Evolutionary conservation across 2,797 vertebrate genomes (phyloP).

Genomic region (Poliocrania exsul): DNA sequence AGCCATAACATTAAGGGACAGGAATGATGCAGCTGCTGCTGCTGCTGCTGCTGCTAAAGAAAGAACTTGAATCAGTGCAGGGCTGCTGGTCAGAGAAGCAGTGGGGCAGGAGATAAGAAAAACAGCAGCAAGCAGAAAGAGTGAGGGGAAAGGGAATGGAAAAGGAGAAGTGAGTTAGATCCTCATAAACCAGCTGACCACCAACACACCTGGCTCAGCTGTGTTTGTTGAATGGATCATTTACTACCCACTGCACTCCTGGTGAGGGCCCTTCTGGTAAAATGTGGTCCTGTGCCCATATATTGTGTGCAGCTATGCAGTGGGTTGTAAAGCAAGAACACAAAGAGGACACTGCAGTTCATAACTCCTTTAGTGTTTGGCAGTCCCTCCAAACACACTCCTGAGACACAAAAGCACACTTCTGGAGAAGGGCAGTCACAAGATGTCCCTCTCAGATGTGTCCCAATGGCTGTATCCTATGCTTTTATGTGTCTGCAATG

Average conservation of each 20-base stretch:
- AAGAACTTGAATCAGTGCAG: not conserved
- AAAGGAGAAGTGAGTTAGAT: not conserved
- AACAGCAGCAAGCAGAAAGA: not conserved
- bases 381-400: not conserved
- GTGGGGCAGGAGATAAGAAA: not conserved
- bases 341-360: not conserved
- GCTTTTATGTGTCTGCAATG: not conserved
- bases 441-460: not conserved
- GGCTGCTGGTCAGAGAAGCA: not conserved
- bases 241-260: rapidly evolving
- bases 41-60: not conserved
- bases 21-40: not conserved
- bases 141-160: not conserved
- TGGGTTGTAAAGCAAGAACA: not conserved
- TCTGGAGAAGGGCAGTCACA: not conserved
- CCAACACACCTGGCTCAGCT: rapidly evolving
- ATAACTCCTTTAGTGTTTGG: not conserved
- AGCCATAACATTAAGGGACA: not conserved
- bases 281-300: not conserved
- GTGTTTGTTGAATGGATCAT: rapidly evolving
- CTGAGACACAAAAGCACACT: not conserved
- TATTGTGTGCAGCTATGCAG: not conserved
- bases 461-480: not conserved
- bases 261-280: not conserved
- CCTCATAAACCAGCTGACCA: not conserved